These are phyloP conservation scores for Nebria salina DNA, from an alignment of 2,888 invertebrate species.

Conservation along the genomic window DNA sequence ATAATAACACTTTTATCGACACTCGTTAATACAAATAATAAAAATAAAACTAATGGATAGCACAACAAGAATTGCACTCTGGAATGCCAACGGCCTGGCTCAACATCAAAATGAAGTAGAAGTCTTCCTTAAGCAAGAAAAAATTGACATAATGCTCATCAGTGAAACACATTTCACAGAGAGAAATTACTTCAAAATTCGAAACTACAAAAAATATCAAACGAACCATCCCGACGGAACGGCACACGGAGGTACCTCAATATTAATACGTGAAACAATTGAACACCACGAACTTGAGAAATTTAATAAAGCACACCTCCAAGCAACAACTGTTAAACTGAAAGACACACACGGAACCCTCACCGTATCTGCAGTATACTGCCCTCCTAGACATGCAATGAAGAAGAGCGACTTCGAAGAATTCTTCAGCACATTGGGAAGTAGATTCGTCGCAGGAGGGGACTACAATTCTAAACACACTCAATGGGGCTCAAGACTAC, in stretches of 20 bases:
- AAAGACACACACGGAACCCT: too few relatives aligned
- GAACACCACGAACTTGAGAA: slow-evolving; percentile 40
- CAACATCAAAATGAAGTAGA: slow-evolving; percentile 39
- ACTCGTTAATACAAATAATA: slow-evolving; percentile 30
- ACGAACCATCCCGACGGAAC: slow-evolving; percentile 45
- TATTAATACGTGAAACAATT: slow-evolving; percentile 37
- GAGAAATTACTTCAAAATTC: slow-evolving; percentile 44
- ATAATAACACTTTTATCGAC: slow-evolving; percentile 22
- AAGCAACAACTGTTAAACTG: too few relatives aligned
- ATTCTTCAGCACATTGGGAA: too few relatives aligned
- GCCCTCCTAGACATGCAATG: too few relatives aligned
- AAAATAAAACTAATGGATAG: slow-evolving; percentile 19
- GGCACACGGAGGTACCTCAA: slow-evolving; percentile 31
- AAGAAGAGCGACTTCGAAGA: too few relatives aligned
- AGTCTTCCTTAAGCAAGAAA: slow-evolving; percentile 27
- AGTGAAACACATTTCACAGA: slow-evolving; percentile 33
- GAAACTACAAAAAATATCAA: slow-evolving; percentile 31
- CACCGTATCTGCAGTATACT: too few relatives aligned
- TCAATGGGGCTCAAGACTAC: too few relatives aligned
- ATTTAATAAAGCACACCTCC: too few relatives aligned
- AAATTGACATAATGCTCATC: background rate
- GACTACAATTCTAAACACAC: too few relatives aligned
- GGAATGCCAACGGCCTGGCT: slow-evolving; percentile 46
- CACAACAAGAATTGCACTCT: slow-evolving; percentile 43
- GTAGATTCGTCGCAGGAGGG: too few relatives aligned